These are phyloP conservation scores for Lepidurus arcticus DNA, from an alignment of 1,140 invertebrate genomes.

Conservation along the genomic window DNA sequence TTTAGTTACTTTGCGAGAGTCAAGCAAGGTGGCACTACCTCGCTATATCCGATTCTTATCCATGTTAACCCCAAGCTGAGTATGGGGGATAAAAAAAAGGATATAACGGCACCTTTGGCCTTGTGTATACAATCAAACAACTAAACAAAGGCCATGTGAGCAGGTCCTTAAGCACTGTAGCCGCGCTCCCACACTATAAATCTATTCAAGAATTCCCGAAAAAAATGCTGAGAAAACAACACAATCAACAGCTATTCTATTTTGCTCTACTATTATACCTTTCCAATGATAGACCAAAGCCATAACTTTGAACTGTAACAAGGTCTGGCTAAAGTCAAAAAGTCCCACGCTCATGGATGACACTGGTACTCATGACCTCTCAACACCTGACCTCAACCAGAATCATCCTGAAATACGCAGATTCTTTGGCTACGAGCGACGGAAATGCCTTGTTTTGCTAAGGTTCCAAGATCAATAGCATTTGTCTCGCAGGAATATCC, in stretches of 20 bases:
- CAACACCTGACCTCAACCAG: background rate
- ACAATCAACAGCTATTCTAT: background rate
- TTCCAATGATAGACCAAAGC: conserved; percentile 9
- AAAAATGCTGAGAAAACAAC: background rate
- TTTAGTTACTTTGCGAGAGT: no score
- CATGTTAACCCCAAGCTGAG: background rate
- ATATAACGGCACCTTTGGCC: conserved; percentile 8
- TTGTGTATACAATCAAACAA: background rate
- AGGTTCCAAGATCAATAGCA: background rate
- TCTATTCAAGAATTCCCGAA: background rate
- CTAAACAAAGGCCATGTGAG: background rate
- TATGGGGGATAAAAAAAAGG: background rate
- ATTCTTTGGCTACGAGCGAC: background rate
- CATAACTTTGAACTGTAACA: conserved; percentile 15
- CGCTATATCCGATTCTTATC: background rate
- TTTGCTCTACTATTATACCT: background rate
- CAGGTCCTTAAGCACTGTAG: background rate
- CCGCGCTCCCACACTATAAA: background rate
- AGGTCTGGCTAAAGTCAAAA: background rate
- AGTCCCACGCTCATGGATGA: conserved; percentile 8
- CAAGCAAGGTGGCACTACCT: no score
- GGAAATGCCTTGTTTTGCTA: background rate
- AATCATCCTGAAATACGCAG: conserved; percentile 1
- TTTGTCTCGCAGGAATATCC: background rate
- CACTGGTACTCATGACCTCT: background rate